Conservation (phyloP, 2,797 vertebrate genomes). For the Miichthys miiuy region DNA sequence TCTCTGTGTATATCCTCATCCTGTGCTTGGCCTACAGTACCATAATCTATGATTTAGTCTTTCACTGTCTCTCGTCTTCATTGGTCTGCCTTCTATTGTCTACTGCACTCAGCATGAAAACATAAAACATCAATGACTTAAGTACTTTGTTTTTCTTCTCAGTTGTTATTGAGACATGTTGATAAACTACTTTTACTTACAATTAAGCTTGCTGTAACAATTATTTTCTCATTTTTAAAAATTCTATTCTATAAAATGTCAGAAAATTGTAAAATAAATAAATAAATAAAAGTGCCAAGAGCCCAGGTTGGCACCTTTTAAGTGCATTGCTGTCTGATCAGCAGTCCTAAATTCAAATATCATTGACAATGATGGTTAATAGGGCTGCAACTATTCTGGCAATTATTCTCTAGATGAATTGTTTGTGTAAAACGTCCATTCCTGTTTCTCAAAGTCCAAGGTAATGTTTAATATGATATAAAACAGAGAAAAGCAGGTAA, state of each 20-base stretch:
- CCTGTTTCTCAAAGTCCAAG: no score
- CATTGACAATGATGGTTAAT: background rate
- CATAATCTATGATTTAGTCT: conserved; percentile 7
- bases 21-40: conserved; percentile 10
- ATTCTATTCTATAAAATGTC: background rate
- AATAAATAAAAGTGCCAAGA: no score
- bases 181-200: background rate
- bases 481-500: no score
- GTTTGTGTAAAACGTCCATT: no score
- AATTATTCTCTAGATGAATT: no score
- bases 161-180: background rate
- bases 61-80: background rate
- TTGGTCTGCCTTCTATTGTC: background rate
- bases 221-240: background rate
- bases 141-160: background rate
- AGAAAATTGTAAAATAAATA: no score
- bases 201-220: background rate
- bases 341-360: background rate
- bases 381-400: no score
- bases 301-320: background rate
- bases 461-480: no score
- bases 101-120: background rate
- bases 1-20: conserved; percentile 25
- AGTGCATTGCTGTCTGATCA: background rate
- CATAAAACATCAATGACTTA: background rate